A percentile compares a stretch with the other conserved stretches of the same genome.
phyloP scores from a whole-genome alignment of 2,797 vertebrate genomes.

The Martes flavigula region DNA sequence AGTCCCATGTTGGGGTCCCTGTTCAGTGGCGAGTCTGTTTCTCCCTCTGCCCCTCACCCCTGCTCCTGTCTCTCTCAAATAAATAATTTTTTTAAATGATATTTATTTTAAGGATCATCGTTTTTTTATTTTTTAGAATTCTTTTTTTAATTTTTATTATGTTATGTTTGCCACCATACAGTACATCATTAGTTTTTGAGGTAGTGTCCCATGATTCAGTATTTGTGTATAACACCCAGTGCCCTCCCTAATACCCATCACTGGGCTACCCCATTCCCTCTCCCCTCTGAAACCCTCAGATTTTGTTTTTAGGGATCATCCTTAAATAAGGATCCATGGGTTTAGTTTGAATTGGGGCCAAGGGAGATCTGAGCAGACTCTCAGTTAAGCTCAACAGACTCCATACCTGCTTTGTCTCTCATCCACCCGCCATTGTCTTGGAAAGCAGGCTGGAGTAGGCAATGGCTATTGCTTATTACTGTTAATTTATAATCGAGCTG shows the following conservation, averaged over 20 bases:
- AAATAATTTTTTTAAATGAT: not conserved
- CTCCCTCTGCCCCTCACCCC: not conserved
- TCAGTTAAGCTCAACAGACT: not conserved
- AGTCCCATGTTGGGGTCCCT: not conserved
- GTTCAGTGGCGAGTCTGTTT: not conserved
- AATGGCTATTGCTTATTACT: not conserved
- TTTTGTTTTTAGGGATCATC: not conserved
- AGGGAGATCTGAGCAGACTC: not conserved
- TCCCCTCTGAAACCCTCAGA: too few species aligned
- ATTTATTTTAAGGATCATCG: not conserved
- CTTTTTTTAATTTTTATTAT: too few species aligned
- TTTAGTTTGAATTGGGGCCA: not conserved
- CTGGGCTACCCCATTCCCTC: too few species aligned
- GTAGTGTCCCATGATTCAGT: too few species aligned
- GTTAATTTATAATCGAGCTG: not conserved
- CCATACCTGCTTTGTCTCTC: not conserved
- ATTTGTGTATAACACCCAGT: too few species aligned
- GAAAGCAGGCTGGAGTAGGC: not conserved
- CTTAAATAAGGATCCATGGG: not conserved
- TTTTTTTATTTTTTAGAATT: too few species aligned
- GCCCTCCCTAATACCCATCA: too few species aligned
- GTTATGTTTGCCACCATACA: too few species aligned
- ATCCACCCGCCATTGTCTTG: accelerated
- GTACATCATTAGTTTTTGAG: too few species aligned
- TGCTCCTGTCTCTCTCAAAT: too few species aligned